phyloP scores from a whole-genome alignment of 2,888 invertebrate species.

The Xylophagus ater region DNA sequence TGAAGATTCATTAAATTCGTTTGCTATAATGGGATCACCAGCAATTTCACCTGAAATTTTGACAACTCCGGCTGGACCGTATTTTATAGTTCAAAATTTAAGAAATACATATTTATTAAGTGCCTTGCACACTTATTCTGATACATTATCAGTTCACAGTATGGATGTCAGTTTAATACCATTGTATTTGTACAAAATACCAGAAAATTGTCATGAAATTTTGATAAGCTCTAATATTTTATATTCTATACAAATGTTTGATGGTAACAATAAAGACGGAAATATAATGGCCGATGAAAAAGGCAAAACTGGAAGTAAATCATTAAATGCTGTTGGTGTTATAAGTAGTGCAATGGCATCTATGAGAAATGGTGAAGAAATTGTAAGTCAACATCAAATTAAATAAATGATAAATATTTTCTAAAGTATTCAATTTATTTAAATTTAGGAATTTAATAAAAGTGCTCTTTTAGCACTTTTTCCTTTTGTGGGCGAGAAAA shows the following conservation, averaged over 20 bases:
- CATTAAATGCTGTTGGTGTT: slow-evolving; percentile 34
- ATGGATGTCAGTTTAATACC: slow-evolving; percentile 55
- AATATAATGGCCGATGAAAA: slow-evolving; percentile 18
- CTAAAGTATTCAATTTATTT: no score
- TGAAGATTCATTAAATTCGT: slow-evolving; percentile 28
- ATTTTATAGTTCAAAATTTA: slow-evolving; percentile 36
- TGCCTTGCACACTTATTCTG: slow-evolving; percentile 34
- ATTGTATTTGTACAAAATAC: slow-evolving; percentile 57
- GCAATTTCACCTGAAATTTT: slow-evolving; percentile 35
- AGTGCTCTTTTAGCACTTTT: slow-evolving; percentile 32
- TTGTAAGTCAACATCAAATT: slow-evolving; percentile 24
- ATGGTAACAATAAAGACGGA: slow-evolving; percentile 20
- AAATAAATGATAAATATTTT: neutral
- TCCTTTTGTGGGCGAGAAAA: slow-evolving; percentile 35
- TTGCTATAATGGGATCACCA: slow-evolving; percentile 37
- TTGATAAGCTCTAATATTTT: slow-evolving; percentile 57
- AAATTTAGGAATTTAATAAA: slow-evolving; percentile 32
- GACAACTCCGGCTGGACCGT: slow-evolving; percentile 33
- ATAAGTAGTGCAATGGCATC: slow-evolving; percentile 39
- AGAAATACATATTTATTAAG: slow-evolving; percentile 36
- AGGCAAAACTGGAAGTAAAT: slow-evolving; percentile 22
- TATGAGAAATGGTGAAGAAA: slow-evolving; percentile 32
- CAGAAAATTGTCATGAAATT: slow-evolving; percentile 48
- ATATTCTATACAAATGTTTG: slow-evolving; percentile 45
- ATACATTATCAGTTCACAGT: slow-evolving; percentile 46